These are phyloP conservation scores for Setophaga kirtlandii DNA, from an alignment of 2,113 vertebrate species.

Conservation along the genomic window DNA sequence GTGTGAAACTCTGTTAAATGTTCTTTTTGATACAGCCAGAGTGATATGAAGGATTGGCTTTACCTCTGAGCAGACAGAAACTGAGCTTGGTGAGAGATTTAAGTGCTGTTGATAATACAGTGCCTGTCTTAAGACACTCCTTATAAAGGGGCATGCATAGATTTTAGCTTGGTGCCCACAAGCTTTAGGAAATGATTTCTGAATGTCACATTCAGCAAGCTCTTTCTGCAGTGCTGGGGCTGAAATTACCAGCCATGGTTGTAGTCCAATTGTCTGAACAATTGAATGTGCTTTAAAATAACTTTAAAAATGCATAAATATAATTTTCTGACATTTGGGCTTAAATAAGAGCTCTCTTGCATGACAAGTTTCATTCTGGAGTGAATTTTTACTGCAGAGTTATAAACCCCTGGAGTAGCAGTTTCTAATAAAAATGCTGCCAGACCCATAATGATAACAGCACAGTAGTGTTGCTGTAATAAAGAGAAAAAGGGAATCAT, in stretches of 20 bases:
- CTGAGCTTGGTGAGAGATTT: background rate
- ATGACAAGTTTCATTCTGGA: conserved; percentile 55
- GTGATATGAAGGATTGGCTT: background rate
- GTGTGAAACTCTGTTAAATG: background rate
- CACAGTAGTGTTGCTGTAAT: background rate
- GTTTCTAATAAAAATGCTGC: conserved; percentile 48
- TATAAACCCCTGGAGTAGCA: conserved; percentile 57
- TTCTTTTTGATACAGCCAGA: background rate
- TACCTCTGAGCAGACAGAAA: background rate
- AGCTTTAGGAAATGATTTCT: background rate
- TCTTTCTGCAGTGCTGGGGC: background rate
- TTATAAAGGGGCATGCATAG: background rate
- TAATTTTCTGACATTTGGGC: conserved; percentile 32
- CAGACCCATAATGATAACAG: conserved; percentile 37
- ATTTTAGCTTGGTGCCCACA: background rate
- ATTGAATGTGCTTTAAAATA: conserved; percentile 34
- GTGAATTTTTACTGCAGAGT: conserved; percentile 47
- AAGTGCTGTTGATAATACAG: background rate
- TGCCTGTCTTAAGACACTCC: background rate
- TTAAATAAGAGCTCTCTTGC: conserved; percentile 52
- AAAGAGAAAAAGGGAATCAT: conserved; percentile 38
- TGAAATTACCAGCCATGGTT: background rate
- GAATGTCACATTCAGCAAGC: background rate
- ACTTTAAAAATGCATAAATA: conserved; percentile 47
- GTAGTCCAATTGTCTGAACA: conserved; percentile 4